A percentile compares a stretch with the other conserved stretches of the same genome.
Evolutionary conservation across 2,113 vertebrate genomes (phyloP).

Genomic region (Aphyosemion australe): DNA sequence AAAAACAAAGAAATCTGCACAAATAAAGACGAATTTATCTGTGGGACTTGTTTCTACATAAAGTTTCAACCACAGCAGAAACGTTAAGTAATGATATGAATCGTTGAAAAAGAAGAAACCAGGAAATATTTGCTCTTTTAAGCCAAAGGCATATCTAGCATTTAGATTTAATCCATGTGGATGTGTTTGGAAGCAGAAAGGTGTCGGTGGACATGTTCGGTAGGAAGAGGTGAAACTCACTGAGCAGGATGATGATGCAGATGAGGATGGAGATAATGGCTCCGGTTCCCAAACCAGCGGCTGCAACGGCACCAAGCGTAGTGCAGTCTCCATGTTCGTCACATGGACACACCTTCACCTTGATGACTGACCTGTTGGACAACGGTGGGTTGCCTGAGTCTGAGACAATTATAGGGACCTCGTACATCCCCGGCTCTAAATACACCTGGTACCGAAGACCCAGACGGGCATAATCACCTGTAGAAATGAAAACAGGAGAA

Average conservation of each 20-base stretch:
- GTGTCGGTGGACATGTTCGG: neutral
- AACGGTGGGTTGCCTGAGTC: constrained; percentile 95
- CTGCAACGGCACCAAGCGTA: constrained; percentile 87
- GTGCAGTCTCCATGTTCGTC: constrained; percentile 95
- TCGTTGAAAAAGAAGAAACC: constrained; percentile 11
- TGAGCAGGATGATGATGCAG: constrained; percentile 92
- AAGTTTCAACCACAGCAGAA: constrained; percentile 12
- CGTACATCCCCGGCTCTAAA: constrained; percentile 91
- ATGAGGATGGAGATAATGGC: constrained; percentile 94
- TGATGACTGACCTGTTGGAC: constrained; percentile 91
- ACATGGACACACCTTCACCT: constrained; percentile 95
- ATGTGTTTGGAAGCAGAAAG: neutral
- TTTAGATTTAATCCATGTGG: neutral
- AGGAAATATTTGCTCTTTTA: constrained; percentile 26
- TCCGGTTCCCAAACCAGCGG: constrained; percentile 90
- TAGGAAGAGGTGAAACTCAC: constrained; percentile 77
- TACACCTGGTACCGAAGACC: constrained; percentile 86
- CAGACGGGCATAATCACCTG: constrained; percentile 92
- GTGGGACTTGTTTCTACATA: neutral
- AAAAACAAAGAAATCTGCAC: neutral
- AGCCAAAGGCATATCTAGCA: neutral
- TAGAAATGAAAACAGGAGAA: neutral
- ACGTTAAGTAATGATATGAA: constrained; percentile 21
- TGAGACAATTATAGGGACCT: constrained; percentile 89
- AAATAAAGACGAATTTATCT: constrained; percentile 1